phyloP scores from a whole-genome alignment of 2,888 invertebrate species.

The Chouioia cunea region DNA sequence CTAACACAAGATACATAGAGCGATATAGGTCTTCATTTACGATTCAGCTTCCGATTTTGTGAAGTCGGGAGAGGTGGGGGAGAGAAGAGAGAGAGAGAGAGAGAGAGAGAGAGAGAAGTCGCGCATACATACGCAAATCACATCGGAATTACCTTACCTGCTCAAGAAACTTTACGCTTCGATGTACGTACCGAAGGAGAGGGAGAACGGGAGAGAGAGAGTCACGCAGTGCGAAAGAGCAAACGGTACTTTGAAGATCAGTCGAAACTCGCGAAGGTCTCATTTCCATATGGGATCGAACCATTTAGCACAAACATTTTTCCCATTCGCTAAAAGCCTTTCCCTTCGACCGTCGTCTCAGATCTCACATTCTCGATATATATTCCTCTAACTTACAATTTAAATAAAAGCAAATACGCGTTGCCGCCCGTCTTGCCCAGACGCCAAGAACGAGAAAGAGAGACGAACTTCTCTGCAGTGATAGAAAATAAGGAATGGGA shows the following conservation, averaged over 20 bases:
- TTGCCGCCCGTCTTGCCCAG: conserved; percentile 6
- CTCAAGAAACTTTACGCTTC: neutral
- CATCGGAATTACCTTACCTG: conserved; percentile 48
- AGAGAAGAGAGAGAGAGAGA: neutral
- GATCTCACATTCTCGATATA: conserved; percentile 38
- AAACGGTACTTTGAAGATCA: conserved; percentile 54
- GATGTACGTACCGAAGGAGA: conserved; percentile 20
- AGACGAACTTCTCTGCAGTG: conserved; percentile 38
- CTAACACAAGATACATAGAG: neutral
- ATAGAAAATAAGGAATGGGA: too few relatives aligned
- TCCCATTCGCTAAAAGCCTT: conserved; percentile 52
- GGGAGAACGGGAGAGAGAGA: conserved; percentile 41
- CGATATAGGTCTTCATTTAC: conserved; percentile 34
- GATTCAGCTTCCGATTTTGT: conserved; percentile 47
- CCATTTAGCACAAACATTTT: conserved; percentile 66
- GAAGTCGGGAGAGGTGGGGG: neutral
- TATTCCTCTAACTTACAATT: conserved; percentile 67
- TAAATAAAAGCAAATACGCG: conserved; percentile 65
- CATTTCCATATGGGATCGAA: conserved; percentile 66
- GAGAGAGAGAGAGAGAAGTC: too few relatives aligned
- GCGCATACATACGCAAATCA: conserved; percentile 49
- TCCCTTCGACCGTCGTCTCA: conserved; percentile 27
- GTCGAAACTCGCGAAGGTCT: conserved; percentile 45
- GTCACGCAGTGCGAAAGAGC: conserved; percentile 40
- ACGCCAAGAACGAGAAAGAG: conserved; percentile 29